Conservation (phyloP, 2,113 vertebrate genomes). For the Epinephelus moara region DNA sequence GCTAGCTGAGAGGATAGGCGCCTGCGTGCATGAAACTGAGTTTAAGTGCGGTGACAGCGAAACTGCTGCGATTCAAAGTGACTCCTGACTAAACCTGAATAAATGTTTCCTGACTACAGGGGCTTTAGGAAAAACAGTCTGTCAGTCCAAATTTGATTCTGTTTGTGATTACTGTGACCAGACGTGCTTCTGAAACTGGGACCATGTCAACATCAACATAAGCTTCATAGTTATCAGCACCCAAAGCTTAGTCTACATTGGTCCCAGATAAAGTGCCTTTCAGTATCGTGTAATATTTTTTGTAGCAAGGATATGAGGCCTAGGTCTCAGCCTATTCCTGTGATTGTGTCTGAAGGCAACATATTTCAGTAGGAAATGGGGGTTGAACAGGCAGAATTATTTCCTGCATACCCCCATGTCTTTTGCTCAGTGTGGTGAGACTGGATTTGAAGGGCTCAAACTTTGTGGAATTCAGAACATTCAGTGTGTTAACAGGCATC, state of each 20-base stretch:
- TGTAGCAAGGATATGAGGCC: constrained; percentile 4
- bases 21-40: constrained; percentile 12
- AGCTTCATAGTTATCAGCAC: constrained; percentile 20
- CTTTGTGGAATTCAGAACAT: constrained; percentile 30
- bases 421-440: constrained; percentile 14
- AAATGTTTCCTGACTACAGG: constrained; percentile 27
- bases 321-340: constrained; percentile 18
- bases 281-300: constrained; percentile 20
- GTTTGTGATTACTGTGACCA: constrained; percentile 11
- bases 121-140: constrained; percentile 12
- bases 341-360: constrained; percentile 28
- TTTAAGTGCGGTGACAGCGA: constrained; percentile 27
- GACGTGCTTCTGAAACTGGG: constrained; percentile 17
- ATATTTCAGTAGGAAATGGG: constrained; percentile 22
- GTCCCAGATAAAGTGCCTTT: constrained; percentile 18
- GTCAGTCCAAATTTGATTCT: constrained; percentile 35
- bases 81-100: constrained; percentile 37
- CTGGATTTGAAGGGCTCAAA: constrained; percentile 28
- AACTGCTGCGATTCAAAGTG: constrained; percentile 37
- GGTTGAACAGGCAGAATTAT: not conserved
- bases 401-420: not conserved
- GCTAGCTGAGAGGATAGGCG: constrained; percentile 41
- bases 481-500: not conserved
- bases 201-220: constrained; percentile 16
- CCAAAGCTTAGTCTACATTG: not conserved